Conservation (phyloP, 2,888 invertebrate genomes). For the Serripes groenlandicus region DNA sequence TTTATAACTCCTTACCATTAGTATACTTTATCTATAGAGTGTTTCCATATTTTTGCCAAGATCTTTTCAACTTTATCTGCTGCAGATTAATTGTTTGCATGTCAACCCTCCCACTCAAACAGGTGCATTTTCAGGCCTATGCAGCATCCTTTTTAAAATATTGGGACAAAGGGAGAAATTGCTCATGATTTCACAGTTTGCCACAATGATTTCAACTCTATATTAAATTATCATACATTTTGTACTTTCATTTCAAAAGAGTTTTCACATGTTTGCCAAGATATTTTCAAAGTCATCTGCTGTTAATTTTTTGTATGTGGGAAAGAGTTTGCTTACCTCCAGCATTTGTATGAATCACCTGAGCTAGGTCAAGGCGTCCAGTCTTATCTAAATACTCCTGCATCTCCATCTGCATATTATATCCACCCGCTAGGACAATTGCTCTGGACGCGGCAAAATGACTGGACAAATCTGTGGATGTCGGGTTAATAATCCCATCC, state of each 20-base stretch:
- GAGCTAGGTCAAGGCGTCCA: slow-evolving; percentile 53
- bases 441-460: slow-evolving; percentile 64
- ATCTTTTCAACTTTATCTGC: background rate
- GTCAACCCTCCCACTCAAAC: background rate
- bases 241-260: too few species aligned
- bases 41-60: background rate
- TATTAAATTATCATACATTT: too few species aligned
- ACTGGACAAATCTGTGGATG: slow-evolving; percentile 50
- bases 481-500: slow-evolving; percentile 67
- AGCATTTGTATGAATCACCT: slow-evolving; percentile 66
- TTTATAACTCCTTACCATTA: background rate
- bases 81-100: background rate
- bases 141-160: background rate
- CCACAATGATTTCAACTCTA: background rate
- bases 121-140: background rate
- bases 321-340: slow-evolving; percentile 41
- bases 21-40: background rate
- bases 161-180: background rate
- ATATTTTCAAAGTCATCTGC: too few species aligned
- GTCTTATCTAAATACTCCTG: slow-evolving; percentile 45
- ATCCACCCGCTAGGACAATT: slow-evolving; percentile 55
- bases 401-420: slow-evolving; percentile 53
- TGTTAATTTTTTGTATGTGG: background rate
- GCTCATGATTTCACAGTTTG: background rate
- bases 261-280: too few species aligned